Conservation (phyloP, 1,140 invertebrate genomes). For the Ericerus pela region DNA sequence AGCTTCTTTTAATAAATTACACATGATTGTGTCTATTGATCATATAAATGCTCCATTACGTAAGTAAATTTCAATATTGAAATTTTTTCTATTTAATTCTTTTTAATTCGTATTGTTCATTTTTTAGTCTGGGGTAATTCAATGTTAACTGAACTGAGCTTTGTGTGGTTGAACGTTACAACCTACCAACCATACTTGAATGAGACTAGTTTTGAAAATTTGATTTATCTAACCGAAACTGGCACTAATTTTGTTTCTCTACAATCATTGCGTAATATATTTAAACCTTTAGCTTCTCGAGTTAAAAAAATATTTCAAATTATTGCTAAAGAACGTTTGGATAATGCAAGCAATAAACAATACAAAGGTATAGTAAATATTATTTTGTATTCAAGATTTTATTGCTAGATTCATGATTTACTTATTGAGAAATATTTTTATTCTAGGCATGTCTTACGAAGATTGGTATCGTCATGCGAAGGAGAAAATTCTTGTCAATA, state of each 20-base stretch:
- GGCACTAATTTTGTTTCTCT: no score
- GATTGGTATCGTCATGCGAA: no score
- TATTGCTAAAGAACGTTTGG: not conserved
- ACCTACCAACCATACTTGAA: not conserved
- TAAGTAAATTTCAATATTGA: constrained; percentile 37
- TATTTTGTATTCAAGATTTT: no score
- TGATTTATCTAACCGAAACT: not conserved
- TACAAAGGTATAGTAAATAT: not conserved
- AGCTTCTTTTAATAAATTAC: constrained; percentile 54
- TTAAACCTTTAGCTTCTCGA: not conserved
- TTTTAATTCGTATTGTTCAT: not conserved
- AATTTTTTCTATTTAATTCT: not conserved
- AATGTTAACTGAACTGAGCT: not conserved
- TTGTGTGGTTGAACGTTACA: not conserved
- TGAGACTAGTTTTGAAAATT: not conserved
- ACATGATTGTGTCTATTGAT: constrained; percentile 72
- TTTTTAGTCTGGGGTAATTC: not conserved
- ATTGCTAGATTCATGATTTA: no score
- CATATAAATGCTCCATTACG: constrained; percentile 81
- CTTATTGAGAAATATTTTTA: no score
- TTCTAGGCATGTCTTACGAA: no score
- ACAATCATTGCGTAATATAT: not conserved
- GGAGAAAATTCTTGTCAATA: no score
- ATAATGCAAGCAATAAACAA: not conserved
- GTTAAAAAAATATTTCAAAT: not conserved